Evolutionary conservation across 2,888 invertebrate species (phyloP).

Genomic region (Monopis laevigella): DNA sequence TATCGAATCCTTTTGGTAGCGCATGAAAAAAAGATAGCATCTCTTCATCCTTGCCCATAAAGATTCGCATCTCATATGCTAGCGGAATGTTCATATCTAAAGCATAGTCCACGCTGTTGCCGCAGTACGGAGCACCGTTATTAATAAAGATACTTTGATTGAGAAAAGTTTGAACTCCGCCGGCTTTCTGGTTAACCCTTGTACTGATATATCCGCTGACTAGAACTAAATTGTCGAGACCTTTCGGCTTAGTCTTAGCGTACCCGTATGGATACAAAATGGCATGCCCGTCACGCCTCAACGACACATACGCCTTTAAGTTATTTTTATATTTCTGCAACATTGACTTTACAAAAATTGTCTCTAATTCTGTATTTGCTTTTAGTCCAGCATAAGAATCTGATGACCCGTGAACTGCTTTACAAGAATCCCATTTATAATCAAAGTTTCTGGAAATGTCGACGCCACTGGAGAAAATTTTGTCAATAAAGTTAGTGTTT

Average conservation of each 20-base stretch:
- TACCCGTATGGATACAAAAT: slow-evolving; percentile 73
- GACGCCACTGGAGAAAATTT: slow-evolving; percentile 36
- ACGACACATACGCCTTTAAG: slow-evolving; percentile 72
- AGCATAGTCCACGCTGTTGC: slow-evolving; percentile 51
- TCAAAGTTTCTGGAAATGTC: slow-evolving; percentile 50
- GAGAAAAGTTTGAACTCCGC: slow-evolving; percentile 32
- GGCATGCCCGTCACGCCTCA: slow-evolving; percentile 76
- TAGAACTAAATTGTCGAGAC: slow-evolving; percentile 20
- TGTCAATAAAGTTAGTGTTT: not conserved
- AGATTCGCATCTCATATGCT: slow-evolving; percentile 49
- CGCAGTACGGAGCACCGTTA: slow-evolving; percentile 38
- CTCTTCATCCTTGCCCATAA: slow-evolving; percentile 30
- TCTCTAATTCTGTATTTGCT: slow-evolving; percentile 74
- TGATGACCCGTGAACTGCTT: slow-evolving; percentile 28
- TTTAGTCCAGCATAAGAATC: slow-evolving; percentile 62
- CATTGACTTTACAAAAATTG: slow-evolving; percentile 62
- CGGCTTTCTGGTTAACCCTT: slow-evolving; percentile 40
- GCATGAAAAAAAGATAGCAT: slow-evolving; percentile 41
- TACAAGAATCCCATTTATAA: slow-evolving; percentile 34
- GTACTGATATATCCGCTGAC: slow-evolving; percentile 32
- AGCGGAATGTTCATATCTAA: slow-evolving; percentile 28
- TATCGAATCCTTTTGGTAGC: slow-evolving; percentile 38
- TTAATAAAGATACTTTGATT: slow-evolving; percentile 35
- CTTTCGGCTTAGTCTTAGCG: slow-evolving; percentile 24
- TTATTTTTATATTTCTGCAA: slow-evolving; percentile 51